Percentiles rank a stretch among this genome's conserved stretches.
Conservation (phyloP, 2,113 vertebrate genomes). For the Prunella himalayana region DNA sequence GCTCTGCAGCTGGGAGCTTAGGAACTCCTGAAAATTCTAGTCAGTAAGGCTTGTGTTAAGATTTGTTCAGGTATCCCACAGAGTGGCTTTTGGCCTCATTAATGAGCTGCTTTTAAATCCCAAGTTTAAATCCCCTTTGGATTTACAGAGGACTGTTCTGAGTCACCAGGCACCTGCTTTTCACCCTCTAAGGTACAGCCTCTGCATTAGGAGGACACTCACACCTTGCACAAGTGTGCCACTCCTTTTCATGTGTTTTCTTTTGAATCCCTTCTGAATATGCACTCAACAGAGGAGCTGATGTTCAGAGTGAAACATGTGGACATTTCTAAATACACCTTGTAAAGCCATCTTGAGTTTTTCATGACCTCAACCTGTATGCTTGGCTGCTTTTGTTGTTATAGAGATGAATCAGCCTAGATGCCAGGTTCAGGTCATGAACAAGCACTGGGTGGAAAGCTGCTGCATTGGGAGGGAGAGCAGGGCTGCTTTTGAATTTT, state of each 20-base stretch:
- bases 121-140: not conserved
- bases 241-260: not conserved
- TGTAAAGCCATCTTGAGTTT: not conserved
- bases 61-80: not conserved
- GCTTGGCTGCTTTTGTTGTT: not conserved
- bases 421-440: not conserved
- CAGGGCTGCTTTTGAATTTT: not conserved
- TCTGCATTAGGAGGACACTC: not conserved
- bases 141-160: not conserved
- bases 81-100: not conserved
- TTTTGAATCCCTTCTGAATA: not conserved
- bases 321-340: not conserved
- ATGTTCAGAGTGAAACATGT: not conserved
- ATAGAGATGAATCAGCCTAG: not conserved
- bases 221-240: not conserved
- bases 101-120: not conserved
- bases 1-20: not conserved
- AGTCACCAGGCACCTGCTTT: not conserved
- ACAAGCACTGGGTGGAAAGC: not conserved
- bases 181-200: not conserved
- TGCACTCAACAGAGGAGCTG: not conserved
- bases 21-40: not conserved
- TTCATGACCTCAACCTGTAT: not conserved
- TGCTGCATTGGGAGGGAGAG: not conserved
- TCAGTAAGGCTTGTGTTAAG: not conserved